phyloP scores from a whole-genome alignment of 2,888 invertebrate genomes.

The Tetheella fluctuosa region DNA sequence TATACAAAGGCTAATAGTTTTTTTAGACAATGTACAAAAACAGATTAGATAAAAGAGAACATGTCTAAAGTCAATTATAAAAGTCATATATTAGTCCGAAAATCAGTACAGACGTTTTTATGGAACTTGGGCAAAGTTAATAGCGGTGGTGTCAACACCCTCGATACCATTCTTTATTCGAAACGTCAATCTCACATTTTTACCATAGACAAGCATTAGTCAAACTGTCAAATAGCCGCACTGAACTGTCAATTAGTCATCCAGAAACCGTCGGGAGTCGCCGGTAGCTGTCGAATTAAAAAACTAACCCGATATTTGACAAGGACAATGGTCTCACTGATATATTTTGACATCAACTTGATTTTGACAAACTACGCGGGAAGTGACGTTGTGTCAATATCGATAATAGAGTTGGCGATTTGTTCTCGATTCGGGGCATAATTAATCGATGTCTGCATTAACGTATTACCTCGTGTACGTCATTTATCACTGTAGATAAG shows the following conservation, averaged over 20 bases:
- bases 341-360: conserved; percentile 62
- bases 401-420: conserved; percentile 67
- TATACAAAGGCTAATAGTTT: no score
- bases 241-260: conserved; percentile 75
- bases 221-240: conserved; percentile 75
- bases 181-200: conserved; percentile 58
- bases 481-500: conserved; percentile 66
- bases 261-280: conserved; percentile 55
- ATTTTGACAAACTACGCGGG: conserved; percentile 70
- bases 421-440: conserved; percentile 48
- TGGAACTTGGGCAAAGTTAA: conserved; percentile 33
- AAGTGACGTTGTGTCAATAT: conserved; percentile 68
- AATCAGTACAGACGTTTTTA: background rate
- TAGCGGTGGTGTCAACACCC: conserved; percentile 54
- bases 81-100: background rate
- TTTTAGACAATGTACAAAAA: no score
- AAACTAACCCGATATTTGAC: conserved; percentile 32
- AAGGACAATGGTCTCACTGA: conserved; percentile 52
- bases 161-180: conserved; percentile 61
- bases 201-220: conserved; percentile 73
- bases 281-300: conserved; percentile 58
- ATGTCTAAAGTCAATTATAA: background rate
- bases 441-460: conserved; percentile 68
- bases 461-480: conserved; percentile 33
- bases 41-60: no score